Conservation (phyloP, 37 sponge, comb jelly and placozoan genomes). For the Eunapius fragilis region DNA sequence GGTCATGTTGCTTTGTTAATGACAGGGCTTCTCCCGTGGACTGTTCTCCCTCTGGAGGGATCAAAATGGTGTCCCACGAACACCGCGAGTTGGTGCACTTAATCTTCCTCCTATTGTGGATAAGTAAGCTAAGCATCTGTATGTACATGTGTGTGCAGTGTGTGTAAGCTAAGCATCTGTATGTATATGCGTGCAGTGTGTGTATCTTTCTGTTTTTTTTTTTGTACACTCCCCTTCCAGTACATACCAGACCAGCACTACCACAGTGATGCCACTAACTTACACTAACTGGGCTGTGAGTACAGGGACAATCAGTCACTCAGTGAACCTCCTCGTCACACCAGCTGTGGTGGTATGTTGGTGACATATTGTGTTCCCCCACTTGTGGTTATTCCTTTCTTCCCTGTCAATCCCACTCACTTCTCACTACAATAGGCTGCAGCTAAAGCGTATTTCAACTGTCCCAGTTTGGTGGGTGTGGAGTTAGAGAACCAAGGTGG, state of each 20-base stretch:
- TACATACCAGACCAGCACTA: background rate
- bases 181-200: too few relatives aligned
- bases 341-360: constrained; percentile 55
- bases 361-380: background rate
- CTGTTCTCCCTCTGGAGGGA: constrained; percentile 84
- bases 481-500: constrained; percentile 91
- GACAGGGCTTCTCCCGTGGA: constrained; percentile 14
- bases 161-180: too few relatives aligned
- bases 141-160: too few relatives aligned
- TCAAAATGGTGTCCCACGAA: constrained; percentile 61
- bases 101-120: constrained; percentile 26
- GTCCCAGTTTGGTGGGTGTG: constrained; percentile 57
- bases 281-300: constrained; percentile 40
- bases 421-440: constrained; percentile 31
- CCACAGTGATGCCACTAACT: constrained; percentile 27
- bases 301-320: constrained; percentile 16
- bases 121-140: background rate
- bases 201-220: too few relatives aligned
- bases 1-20: too few relatives aligned
- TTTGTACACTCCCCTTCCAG: background rate
- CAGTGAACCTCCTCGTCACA: constrained; percentile 51
- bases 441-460: constrained; percentile 69
- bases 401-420: background rate
- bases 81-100: constrained; percentile 41
- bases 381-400: background rate